phyloP scores from a whole-genome alignment of 2,797 vertebrate genomes.

The Odontamblyopus lacepedii region DNA sequence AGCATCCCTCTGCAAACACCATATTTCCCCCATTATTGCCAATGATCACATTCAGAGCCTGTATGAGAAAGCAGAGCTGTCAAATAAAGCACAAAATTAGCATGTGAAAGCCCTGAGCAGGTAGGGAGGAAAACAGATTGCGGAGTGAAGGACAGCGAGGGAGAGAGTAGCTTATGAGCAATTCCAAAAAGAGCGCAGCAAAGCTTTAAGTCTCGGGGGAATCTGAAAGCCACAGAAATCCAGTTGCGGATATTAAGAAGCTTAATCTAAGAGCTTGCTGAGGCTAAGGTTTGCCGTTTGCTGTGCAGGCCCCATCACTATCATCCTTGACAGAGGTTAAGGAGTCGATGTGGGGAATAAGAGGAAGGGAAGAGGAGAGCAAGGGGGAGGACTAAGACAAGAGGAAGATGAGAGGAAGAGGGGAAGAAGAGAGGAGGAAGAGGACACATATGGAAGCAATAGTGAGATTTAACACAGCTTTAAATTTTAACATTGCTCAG shows the following conservation, averaged over 20 bases:
- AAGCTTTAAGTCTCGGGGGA: constrained; percentile 73
- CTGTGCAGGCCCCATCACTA: constrained; percentile 73
- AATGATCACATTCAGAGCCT: constrained; percentile 47
- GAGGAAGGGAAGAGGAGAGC: constrained; percentile 46
- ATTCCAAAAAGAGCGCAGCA: constrained; percentile 65
- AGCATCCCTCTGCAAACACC: constrained; percentile 33
- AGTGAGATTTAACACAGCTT: constrained; percentile 21
- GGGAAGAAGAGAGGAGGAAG: constrained; percentile 37
- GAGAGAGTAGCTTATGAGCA: constrained; percentile 60
- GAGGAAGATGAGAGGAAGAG: constrained; percentile 28
- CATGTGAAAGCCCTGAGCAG: constrained; percentile 50
- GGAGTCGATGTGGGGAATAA: constrained; percentile 62
- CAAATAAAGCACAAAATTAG: constrained; percentile 52
- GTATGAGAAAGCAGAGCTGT: constrained; percentile 51
- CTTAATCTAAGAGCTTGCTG: constrained; percentile 79
- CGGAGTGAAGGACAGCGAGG: constrained; percentile 47
- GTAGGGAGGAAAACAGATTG: constrained; percentile 30
- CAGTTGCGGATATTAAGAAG: constrained; percentile 82
- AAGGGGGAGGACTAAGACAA: constrained; percentile 31
- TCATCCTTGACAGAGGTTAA: constrained; percentile 77
- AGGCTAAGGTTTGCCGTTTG: constrained; percentile 76
- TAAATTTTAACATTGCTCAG: constrained; percentile 7
- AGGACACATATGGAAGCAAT: constrained; percentile 50
- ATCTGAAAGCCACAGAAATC: constrained; percentile 77
- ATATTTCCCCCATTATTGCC: constrained; percentile 36